phyloP scores from a whole-genome alignment of 1,140 invertebrate species.

The Drosophila rhopaloa region DNA sequence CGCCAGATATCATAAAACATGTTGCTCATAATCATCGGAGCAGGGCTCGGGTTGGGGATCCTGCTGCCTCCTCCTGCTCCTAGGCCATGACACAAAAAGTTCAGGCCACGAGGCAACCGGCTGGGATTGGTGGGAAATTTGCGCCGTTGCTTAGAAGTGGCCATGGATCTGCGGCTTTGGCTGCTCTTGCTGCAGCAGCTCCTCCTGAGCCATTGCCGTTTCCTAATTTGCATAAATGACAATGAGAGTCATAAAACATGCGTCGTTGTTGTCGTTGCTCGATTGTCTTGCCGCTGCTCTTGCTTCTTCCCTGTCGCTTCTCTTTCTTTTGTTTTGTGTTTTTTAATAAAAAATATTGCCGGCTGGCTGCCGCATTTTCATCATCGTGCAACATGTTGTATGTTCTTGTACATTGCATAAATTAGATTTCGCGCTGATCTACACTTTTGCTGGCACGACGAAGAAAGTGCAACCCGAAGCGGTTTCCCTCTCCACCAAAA shows the following conservation, averaged over 20 bases:
- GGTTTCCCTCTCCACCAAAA: conserved; percentile 55
- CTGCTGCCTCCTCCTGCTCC: conserved; percentile 8
- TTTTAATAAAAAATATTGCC: conserved; percentile 74
- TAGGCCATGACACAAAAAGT: conserved; percentile 64
- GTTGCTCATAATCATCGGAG: conserved; percentile 73
- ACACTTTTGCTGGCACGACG: conserved; percentile 74
- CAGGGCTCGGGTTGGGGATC: not conserved
- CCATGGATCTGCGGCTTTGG: conserved; percentile 29
- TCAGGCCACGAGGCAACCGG: conserved; percentile 36
- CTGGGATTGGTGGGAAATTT: conserved; percentile 67
- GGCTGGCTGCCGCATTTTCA: conserved; percentile 61
- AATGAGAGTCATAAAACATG: conserved; percentile 84
- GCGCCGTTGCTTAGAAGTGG: conserved; percentile 70
- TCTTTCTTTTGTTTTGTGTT: conserved; percentile 11
- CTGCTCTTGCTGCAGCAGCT: conserved; percentile 20
- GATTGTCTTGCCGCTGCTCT: conserved; percentile 53
- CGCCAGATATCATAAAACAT: conserved; percentile 84
- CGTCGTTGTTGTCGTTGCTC: conserved; percentile 76
- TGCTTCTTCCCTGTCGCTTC: not conserved
- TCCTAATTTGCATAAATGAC: conserved; percentile 84
- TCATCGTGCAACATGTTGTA: conserved; percentile 79
- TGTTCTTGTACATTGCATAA: conserved; percentile 71
- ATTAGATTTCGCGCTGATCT: conserved; percentile 81
- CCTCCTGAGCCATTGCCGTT: conserved; percentile 49
- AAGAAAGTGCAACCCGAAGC: conserved; percentile 78